A percentile compares a stretch with the other conserved stretches of the same genome.
phyloP scores from a whole-genome alignment of 2,797 vertebrate species.

The Molossus molossus region DNA sequence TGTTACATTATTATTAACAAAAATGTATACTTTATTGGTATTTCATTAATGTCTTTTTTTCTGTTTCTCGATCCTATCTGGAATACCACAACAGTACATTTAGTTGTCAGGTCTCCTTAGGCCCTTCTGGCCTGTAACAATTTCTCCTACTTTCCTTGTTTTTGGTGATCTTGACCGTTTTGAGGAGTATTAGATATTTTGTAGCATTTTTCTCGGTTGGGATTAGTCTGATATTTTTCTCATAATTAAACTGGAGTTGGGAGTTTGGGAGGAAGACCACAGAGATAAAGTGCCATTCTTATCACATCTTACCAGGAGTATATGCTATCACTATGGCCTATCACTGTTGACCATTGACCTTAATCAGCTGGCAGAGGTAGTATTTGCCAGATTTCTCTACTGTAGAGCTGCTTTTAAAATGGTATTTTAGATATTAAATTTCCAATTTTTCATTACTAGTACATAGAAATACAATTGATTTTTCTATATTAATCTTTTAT shows the following conservation, averaged over 20 bases:
- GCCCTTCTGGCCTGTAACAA: neutral
- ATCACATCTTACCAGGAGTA: neutral
- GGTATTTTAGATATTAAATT: neutral
- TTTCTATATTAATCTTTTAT: conserved; percentile 7
- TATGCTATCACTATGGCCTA: neutral
- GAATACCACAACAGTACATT: neutral
- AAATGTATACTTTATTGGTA: neutral
- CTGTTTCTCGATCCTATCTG: neutral
- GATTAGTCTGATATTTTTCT: neutral
- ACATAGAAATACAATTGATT: neutral
- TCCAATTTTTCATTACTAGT: neutral
- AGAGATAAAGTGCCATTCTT: neutral
- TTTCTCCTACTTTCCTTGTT: conserved; percentile 23
- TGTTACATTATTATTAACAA: neutral
- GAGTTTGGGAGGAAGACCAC: neutral
- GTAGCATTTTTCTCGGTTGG: neutral
- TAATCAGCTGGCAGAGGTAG: neutral
- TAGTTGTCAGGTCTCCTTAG: conserved; percentile 21
- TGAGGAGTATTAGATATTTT: neutral
- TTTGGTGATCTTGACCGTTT: neutral
- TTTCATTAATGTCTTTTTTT: neutral
- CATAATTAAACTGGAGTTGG: conserved; percentile 14
- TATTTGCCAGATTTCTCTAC: neutral
- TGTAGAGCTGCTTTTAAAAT: neutral
- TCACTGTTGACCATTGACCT: neutral